Conservation (phyloP, 2,113 vertebrate species). For the Tursiops truncatus region DNA sequence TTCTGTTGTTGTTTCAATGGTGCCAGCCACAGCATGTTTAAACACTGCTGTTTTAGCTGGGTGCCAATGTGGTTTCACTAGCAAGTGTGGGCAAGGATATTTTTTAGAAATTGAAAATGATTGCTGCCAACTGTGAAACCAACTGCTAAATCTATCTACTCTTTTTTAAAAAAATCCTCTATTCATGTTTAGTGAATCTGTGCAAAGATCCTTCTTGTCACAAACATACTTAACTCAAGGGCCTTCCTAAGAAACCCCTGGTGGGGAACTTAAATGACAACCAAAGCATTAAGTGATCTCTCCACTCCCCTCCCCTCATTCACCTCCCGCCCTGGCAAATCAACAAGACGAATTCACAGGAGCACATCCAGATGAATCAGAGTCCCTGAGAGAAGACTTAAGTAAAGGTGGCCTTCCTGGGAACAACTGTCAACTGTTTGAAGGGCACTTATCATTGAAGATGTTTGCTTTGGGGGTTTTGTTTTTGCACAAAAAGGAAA, state of each 20-base stretch:
- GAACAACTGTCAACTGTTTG: neutral
- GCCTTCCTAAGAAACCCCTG: neutral
- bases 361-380: neutral
- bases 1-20: neutral
- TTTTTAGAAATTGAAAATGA: conserved; percentile 33
- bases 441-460: neutral
- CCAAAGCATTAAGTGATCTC: neutral
- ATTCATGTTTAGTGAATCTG: neutral
- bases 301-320: neutral
- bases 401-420: neutral
- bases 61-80: conserved; percentile 35
- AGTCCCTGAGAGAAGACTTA: neutral
- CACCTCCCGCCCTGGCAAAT: neutral
- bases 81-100: conserved; percentile 66
- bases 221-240: neutral
- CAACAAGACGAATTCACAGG: neutral
- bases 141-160: neutral
- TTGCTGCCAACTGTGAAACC: conserved; percentile 46
- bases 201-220: neutral
- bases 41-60: conserved; percentile 1
- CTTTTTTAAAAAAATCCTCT: neutral
- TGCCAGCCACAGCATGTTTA: conserved; percentile 62
- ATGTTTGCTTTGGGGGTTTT: neutral
- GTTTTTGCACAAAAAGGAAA: neutral
- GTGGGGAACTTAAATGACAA: neutral